Conservation (phyloP, 2,888 invertebrate species). For the Metallyticus violacea region DNA sequence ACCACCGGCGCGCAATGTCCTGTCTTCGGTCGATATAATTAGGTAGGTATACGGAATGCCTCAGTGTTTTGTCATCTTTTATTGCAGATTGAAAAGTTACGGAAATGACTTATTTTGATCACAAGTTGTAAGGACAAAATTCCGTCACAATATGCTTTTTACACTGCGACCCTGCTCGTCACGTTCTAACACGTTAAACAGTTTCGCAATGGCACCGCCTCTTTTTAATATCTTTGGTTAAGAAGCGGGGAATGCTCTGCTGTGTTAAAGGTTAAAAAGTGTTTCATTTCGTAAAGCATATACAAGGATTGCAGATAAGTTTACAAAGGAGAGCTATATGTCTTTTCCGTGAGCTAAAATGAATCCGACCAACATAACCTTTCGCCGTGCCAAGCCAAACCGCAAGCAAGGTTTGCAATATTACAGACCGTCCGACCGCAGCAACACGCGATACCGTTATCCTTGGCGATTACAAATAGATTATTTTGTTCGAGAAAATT, state of each 20-base stretch:
- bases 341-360: background rate
- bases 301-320: background rate
- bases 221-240: background rate
- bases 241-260: background rate
- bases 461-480: background rate
- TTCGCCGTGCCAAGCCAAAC: background rate
- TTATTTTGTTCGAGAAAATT: background rate
- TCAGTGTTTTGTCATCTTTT: too few species aligned
- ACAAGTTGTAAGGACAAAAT: too few species aligned
- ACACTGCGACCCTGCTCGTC: too few species aligned
- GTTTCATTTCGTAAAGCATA: background rate
- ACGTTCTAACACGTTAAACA: background rate
- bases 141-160: too few species aligned
- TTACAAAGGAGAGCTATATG: background rate
- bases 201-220: background rate
- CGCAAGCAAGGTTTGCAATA: background rate
- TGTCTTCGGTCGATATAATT: too few species aligned
- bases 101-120: too few species aligned
- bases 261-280: background rate
- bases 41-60: too few species aligned
- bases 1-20: too few species aligned
- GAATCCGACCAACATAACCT: background rate
- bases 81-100: too few species aligned
- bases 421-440: background rate
- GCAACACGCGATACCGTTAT: background rate